phyloP scores from a whole-genome alignment of 1,140 invertebrate species.

The Argopecten irradians region DNA sequence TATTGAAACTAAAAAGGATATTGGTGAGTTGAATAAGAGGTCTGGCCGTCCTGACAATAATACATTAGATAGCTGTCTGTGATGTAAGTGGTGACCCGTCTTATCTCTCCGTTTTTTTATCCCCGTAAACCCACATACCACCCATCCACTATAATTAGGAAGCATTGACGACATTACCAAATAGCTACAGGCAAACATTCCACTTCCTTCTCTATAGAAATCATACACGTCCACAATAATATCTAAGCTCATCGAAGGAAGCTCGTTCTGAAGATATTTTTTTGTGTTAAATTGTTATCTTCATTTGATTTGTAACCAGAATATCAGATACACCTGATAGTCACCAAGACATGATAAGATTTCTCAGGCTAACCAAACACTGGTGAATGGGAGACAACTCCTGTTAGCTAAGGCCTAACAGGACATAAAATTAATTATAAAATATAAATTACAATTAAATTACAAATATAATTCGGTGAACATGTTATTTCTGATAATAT shows the following conservation, averaged over 20 bases:
- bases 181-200: slow-evolving; percentile 16
- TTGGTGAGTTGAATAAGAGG: background rate
- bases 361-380: background rate
- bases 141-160: slow-evolving; percentile 3
- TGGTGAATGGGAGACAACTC: background rate
- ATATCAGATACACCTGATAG: background rate
- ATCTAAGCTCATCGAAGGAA: background rate
- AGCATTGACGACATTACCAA: background rate
- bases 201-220: background rate
- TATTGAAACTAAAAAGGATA: slow-evolving; percentile 18
- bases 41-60: background rate
- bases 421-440: too few relatives aligned
- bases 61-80: slow-evolving; percentile 4
- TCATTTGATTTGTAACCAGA: background rate
- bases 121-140: background rate
- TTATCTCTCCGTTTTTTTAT: background rate
- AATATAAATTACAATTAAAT: too few relatives aligned
- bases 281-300: background rate
- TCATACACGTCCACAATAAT: background rate
- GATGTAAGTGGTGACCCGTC: background rate
- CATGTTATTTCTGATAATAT: too few relatives aligned
- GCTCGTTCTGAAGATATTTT: background rate
- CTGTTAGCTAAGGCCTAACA: too few relatives aligned
- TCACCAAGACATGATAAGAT: background rate
- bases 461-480: too few relatives aligned